These are phyloP conservation scores for Drosophila bifasciata DNA, from an alignment of 1,140 invertebrate genomes.

Conservation along the genomic window DNA sequence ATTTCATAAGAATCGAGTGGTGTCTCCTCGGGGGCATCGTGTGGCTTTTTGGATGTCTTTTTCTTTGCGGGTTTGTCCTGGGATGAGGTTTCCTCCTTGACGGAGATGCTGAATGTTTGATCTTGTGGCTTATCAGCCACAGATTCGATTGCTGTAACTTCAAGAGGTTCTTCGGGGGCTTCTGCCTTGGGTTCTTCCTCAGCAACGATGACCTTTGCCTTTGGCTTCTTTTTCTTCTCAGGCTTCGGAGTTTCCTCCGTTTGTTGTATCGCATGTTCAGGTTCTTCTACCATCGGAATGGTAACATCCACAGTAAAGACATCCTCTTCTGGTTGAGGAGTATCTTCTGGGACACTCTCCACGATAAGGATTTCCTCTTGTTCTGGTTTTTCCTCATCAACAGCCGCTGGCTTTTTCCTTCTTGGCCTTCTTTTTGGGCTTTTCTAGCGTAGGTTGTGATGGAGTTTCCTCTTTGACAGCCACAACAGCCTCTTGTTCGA, in stretches of 20 bases:
- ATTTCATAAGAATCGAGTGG: slow-evolving; percentile 34
- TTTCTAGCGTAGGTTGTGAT: slow-evolving; percentile 22
- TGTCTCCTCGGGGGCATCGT: slow-evolving; percentile 18
- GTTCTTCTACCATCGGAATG: slow-evolving; percentile 17
- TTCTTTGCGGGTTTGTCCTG: slow-evolving; percentile 17
- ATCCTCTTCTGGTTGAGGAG: slow-evolving; percentile 2
- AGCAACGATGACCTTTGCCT: slow-evolving; percentile 50
- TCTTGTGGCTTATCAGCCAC: slow-evolving; percentile 45
- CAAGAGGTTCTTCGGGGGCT: slow-evolving; percentile 16
- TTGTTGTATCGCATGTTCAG: slow-evolving; percentile 13
- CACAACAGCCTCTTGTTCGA: slow-evolving; percentile 28
- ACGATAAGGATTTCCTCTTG: slow-evolving; percentile 28
- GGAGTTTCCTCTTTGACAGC: slow-evolving; percentile 22
- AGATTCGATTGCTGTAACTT: slow-evolving; percentile 42
- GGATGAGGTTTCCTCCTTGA: slow-evolving; percentile 39
- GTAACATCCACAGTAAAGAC: slow-evolving; percentile 25
- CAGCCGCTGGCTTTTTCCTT: slow-evolving; percentile 17
- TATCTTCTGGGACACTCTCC: slow-evolving; percentile 26
- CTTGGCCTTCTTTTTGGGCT: slow-evolving; percentile 43
- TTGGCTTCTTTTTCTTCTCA: slow-evolving; percentile 71
- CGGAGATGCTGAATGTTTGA: slow-evolving; percentile 24
- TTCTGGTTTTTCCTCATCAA: slow-evolving; percentile 12
- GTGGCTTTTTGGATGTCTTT: slow-evolving; percentile 20
- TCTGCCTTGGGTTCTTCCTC: slow-evolving; percentile 41
- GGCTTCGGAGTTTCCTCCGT: neutral